A percentile compares a stretch with the other conserved stretches of the same genome.
Conservation (phyloP, 2,797 vertebrate genomes). For the Sebastes kiyomatsui region DNA sequence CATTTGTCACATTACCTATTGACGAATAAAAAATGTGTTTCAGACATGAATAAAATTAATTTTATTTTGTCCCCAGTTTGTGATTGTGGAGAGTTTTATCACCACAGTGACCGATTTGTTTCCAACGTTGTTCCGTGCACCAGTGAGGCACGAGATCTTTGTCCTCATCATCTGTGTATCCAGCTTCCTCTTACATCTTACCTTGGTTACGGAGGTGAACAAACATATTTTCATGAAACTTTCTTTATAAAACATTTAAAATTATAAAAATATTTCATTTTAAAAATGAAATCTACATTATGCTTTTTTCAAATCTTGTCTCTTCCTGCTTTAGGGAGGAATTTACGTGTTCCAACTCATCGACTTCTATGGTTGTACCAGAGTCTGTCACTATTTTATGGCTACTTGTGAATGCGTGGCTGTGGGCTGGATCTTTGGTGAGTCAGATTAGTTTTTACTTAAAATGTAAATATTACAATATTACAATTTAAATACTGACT, state of each 20-base stretch:
- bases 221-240: not conserved
- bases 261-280: too few relatives aligned
- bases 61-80: conserved; percentile 52
- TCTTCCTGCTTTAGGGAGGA: conserved; percentile 47
- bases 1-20: not conserved
- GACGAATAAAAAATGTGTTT: not conserved
- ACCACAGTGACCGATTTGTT: conserved; percentile 44
- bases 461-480: not conserved
- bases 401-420: conserved; percentile 82
- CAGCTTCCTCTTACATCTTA: conserved; percentile 53
- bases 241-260: not conserved
- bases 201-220: conserved; percentile 60
- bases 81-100: conserved; percentile 49
- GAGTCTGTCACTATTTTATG: conserved; percentile 82
- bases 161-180: conserved; percentile 50
- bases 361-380: conserved; percentile 86
- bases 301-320: not conserved
- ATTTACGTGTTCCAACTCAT: conserved; percentile 89
- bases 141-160: conserved; percentile 46
- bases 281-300: too few relatives aligned
- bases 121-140: conserved; percentile 33
- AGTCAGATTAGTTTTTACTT: not conserved
- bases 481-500: not conserved
- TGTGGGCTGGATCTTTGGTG: conserved; percentile 87
- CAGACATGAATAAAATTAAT: not conserved